phyloP scores from a whole-genome alignment of 2,888 invertebrate genomes.

The Drosophila hamatofila region DNA sequence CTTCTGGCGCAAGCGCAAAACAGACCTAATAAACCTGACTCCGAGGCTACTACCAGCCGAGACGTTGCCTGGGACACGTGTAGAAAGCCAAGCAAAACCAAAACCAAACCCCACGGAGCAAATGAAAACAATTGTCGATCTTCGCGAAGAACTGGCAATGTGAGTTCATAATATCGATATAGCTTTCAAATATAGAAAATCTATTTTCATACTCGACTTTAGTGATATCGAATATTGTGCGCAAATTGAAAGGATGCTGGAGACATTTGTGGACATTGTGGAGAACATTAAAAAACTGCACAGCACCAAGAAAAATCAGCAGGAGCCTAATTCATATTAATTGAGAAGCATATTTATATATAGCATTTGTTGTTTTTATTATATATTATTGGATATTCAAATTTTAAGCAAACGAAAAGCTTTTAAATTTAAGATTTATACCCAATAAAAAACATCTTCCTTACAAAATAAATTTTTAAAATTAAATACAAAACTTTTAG shows the following conservation, averaged over 20 bases:
- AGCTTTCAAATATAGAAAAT: background rate
- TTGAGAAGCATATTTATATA: background rate
- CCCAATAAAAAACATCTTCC: too few species aligned
- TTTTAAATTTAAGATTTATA: too few species aligned
- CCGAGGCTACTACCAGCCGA: rapidly evolving
- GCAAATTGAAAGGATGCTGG: slow-evolving; percentile 14
- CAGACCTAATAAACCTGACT: background rate
- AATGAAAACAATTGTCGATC: background rate
- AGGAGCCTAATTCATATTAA: background rate
- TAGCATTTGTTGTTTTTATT: too few species aligned
- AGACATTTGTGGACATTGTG: slow-evolving; percentile 12
- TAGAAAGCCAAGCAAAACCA: background rate
- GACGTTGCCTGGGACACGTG: too few species aligned
- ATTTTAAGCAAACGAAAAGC: too few species aligned
- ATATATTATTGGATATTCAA: too few species aligned
- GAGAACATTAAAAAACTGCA: slow-evolving; percentile 15
- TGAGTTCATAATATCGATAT: background rate
- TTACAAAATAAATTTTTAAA: too few species aligned
- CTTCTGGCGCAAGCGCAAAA: background rate
- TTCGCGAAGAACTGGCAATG: slow-evolving; percentile 27
- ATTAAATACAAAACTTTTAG: too few species aligned
- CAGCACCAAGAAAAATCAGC: background rate
- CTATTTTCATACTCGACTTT: background rate
- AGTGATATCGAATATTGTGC: slow-evolving; percentile 14
- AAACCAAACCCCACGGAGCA: background rate